Conservation (phyloP, 2,888 invertebrate species). For the Drosophila hawaiiensis region DNA sequence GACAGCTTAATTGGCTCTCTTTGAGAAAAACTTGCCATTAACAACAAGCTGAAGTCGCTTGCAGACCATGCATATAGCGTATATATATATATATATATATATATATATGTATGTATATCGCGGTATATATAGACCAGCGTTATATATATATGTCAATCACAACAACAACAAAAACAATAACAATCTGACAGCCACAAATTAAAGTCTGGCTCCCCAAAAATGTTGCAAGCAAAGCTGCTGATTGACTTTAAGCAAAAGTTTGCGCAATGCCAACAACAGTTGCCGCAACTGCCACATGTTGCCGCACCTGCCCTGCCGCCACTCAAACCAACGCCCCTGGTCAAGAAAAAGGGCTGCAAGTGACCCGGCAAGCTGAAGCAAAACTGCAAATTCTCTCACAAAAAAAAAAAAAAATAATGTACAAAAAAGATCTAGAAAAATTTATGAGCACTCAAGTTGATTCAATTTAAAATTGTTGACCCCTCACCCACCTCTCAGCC, state of each 20-base stretch:
- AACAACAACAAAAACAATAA: constrained; percentile 23
- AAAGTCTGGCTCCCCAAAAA: constrained; percentile 43
- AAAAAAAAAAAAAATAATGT: constrained; percentile 1
- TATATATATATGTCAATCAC: constrained; percentile 18
- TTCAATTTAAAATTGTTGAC: constrained; percentile 69
- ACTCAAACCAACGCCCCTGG: constrained; percentile 14
- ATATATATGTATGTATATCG: neutral
- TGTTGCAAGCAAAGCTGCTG: constrained; percentile 39
- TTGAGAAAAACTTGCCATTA: constrained; percentile 74
- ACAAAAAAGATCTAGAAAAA: constrained; percentile 61
- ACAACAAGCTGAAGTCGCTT: constrained; percentile 56
- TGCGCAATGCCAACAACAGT: constrained; percentile 45
- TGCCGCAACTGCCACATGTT: constrained; percentile 29
- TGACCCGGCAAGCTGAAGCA: constrained; percentile 53
- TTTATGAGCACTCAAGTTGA: constrained; percentile 78
- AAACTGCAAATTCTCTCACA: constrained; percentile 33
- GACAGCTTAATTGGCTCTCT: constrained; percentile 83
- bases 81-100: neutral
- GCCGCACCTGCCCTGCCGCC: constrained; percentile 5
- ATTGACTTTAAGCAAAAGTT: constrained; percentile 73
- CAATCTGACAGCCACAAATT: constrained; percentile 55
- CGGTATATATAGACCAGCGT: constrained; percentile 1
- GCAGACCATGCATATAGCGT: constrained; percentile 25
- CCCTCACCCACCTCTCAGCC: neutral
- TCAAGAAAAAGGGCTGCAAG: constrained; percentile 58